These are phyloP conservation scores for cattle (Bos taurus) DNA, from an alignment of 2,113 vertebrate genomes.

Conservation along the genomic window DNA sequence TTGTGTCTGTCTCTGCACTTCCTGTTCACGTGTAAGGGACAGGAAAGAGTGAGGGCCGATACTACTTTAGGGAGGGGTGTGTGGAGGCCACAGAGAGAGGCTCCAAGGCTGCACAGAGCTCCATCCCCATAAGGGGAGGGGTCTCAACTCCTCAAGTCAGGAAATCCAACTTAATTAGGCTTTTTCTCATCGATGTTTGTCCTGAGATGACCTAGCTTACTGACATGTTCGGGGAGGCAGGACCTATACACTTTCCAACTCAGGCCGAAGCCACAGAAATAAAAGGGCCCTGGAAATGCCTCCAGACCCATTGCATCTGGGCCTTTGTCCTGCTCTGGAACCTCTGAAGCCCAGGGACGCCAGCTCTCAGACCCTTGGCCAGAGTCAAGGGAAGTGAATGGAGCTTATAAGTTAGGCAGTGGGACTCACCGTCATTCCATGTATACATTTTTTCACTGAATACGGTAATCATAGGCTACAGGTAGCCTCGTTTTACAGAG, in stretches of 20 bases:
- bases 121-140: fast-evolving
- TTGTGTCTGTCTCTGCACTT: background rate
- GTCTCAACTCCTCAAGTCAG: background rate
- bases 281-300: background rate
- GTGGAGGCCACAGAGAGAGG: no score
- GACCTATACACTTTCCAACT: background rate
- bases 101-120: background rate
- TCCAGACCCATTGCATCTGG: background rate
- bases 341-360: background rate
- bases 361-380: background rate
- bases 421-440: background rate
- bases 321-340: background rate
- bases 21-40: background rate
- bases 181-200: background rate
- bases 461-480: background rate
- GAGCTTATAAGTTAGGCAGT: background rate
- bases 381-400: background rate
- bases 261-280: background rate
- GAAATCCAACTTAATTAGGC: background rate
- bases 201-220: background rate
- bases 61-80: fast-evolving
- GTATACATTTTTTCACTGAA: background rate
- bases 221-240: no score
- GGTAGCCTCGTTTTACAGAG: background rate
- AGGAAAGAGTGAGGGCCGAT: background rate